Base-by-base conservation (phyloP, 1,140 invertebrate species). In the Tribolium castaneum region DNA sequence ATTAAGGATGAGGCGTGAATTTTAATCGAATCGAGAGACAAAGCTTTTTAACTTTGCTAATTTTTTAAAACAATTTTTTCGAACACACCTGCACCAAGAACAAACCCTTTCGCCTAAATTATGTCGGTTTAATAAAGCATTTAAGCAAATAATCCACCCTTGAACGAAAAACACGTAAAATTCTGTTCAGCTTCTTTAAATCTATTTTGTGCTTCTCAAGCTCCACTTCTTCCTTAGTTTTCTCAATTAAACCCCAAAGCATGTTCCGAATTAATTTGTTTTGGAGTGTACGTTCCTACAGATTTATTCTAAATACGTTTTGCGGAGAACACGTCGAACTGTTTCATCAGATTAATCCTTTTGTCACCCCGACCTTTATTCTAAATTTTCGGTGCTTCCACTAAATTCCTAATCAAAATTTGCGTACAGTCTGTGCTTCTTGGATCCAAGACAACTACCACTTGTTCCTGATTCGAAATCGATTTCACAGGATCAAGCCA, bases 1-100 rank as follows among this genome's bases (percentile, higher is more conserved):
- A 30, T 34, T 66, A 66, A 66, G 59, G 59, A 66, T 66, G 59
- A 66, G 59, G 59, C 59, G 59, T 30, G 59, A 66, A 66, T 66
- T 66, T 66, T 66, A 66, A 66, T 66, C 59, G 59, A 66, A 66
- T 66, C 59, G 59, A 35, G 54, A 59, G 30, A 66, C 59, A 66
- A 39, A 66, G 59, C 59, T 66, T 66, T 66, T 59, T 35, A 66
- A 66, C 59, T 66, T 66, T 12, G 59, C 35, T 66, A 66, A 66
- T 66, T 66, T 66, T 66, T 66, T 66, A 66, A 66, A 66, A 13
- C 59, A 13, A 30, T 66, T 66, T 59, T 66, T 66, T 66, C 22
- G 10, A 66, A 12, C n/a, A 66, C 59, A 66, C 59, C 59, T 66
- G 59, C 34, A 66, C 59, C 59, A 22, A 66, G 30, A 19, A 25